Evolutionary conservation across 2,797 vertebrate genomes (phyloP).

Genomic region (Sternotherus odoratus): DNA sequence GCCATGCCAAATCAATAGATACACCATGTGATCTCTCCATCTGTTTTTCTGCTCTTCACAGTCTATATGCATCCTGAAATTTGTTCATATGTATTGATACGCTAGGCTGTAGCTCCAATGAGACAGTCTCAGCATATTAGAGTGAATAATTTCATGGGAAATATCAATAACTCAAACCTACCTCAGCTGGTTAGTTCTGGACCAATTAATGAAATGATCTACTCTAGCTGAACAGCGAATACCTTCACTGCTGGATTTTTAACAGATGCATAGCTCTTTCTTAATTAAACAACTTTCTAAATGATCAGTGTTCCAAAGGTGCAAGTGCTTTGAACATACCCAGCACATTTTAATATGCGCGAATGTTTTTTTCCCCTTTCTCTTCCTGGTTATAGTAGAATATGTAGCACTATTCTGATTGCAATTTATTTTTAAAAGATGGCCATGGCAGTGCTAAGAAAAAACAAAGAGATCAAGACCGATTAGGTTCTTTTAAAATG

Average conservation of each 20-base stretch:
- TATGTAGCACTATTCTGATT: rapidly evolving
- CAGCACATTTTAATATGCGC: not conserved
- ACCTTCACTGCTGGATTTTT: not conserved
- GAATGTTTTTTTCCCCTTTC: not conserved
- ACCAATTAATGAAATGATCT: not conserved
- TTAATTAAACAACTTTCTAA: not conserved
- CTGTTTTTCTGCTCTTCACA: not conserved
- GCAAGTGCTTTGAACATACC: not conserved
- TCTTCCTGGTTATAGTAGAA: not conserved
- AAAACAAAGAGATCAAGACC: not conserved
- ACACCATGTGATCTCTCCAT: not conserved
- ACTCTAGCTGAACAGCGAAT: not conserved
- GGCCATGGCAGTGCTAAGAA: not conserved
- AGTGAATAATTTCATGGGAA: not conserved
- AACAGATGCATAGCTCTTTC: not conserved
- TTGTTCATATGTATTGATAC: not conserved
- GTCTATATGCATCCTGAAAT: not conserved
- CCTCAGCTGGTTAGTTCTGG: not conserved
- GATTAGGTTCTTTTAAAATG: not conserved
- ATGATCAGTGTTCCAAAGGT: not conserved
- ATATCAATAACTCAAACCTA: not conserved
- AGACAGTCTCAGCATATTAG: not conserved
- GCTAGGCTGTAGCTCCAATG: not conserved
- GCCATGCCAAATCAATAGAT: not conserved
- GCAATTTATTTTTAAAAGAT: not conserved